Evolutionary conservation across 2,888 invertebrate genomes (phyloP), one percentile per base, ranked within the genome.

Genomic region (Mimachlamys varia): DNA sequence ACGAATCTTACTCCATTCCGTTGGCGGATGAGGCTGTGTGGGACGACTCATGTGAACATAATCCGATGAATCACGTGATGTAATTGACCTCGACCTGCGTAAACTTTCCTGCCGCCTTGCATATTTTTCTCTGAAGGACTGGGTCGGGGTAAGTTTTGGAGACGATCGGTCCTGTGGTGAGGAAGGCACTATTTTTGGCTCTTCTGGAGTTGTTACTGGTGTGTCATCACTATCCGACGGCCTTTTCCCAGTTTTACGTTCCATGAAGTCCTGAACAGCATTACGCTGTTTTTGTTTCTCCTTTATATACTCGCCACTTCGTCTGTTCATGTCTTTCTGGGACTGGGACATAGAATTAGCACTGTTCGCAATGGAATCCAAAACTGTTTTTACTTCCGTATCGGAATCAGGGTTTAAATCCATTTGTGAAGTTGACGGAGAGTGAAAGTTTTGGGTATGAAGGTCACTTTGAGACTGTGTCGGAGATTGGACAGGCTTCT

Each of bases 231-330:
- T 87, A 0, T 88, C 89, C n/a, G 58, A n/a, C 0, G 58, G 88
- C 19, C 76, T 50, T 33, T 92, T 93, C n/a, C 94, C 94, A 13
- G 94, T 95, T 89, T 98, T 98, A 88, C 98, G 97, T 95, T 98
- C 98, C 96, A 98, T 98, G 95, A 98, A 98, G 0, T 98, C 98
- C 91, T 98, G 97, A 13, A 98, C 97, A 0, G 98, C 98, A 96
- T 98, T 98, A 97, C 98, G 98, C 95, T 98, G 98, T 92, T 98
- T 98, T 22, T 98, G 98, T 96, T 98, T 98, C 53, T 98, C 96
- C 0, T 98, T 98, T 15, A 62, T 27, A 27, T 62, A 62, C 13
- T 22, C 27, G 33, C 27, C 76, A 27, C 33, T 76, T 33, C 76
- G 27, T 76, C 76, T 76, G 76, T 76, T 33, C 27, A 76, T 27